These are phyloP conservation scores for Enteromius treurensis DNA, from an alignment of 2,797 vertebrate species.

Conservation along the genomic window DNA sequence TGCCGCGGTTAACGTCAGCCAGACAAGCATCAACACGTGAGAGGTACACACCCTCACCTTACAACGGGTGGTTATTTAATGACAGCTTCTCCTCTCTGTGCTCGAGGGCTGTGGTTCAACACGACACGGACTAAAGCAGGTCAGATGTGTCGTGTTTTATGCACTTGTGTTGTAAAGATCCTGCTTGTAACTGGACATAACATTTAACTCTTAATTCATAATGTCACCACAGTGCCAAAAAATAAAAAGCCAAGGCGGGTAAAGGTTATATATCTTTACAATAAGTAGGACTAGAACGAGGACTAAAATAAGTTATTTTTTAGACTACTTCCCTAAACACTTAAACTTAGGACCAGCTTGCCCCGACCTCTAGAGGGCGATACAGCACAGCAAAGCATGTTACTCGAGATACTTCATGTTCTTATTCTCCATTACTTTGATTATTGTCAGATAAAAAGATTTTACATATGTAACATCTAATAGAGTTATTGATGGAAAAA, in stretches of 20 bases:
- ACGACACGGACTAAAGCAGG: not conserved
- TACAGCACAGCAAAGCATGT: not conserved
- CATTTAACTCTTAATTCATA: not conserved
- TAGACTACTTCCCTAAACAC: not conserved
- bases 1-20: not conserved
- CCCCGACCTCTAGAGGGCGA: not conserved
- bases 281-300: not conserved
- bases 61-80: slow-evolving; percentile 11
- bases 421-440: not conserved
- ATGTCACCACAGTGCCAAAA: not conserved
- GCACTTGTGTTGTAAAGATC: not conserved
- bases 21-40: slow-evolving; percentile 33
- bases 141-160: not conserved
- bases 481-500: not conserved
- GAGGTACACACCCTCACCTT: not conserved
- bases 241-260: no score
- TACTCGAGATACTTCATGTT: not conserved
- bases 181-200: not conserved
- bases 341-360: not conserved
- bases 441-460: not conserved
- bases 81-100: not conserved
- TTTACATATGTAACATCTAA: not conserved
- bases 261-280: not conserved
- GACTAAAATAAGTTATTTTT: not conserved
- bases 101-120: not conserved